Conservation (phyloP, 2,113 vertebrate genomes). For the Piaya cayana region DNA sequence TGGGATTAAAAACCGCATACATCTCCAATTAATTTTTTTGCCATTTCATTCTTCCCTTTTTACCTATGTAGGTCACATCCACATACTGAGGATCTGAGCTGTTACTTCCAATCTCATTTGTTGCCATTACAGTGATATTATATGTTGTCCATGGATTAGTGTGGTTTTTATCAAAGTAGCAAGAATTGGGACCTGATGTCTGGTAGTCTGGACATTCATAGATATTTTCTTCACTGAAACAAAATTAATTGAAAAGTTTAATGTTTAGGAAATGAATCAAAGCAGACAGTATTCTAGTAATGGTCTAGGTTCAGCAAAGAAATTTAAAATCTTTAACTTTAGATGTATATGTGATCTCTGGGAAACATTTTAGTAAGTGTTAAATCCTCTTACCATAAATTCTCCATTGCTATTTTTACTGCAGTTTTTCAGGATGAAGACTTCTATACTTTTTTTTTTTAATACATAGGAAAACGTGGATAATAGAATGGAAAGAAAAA, state of each 20-base stretch:
- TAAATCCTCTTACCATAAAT: not conserved
- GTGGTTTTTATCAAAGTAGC: slow-evolving; percentile 90
- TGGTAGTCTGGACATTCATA: slow-evolving; percentile 90
- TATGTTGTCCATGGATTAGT: slow-evolving; percentile 88
- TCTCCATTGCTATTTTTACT: not conserved
- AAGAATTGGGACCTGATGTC: slow-evolving; percentile 88
- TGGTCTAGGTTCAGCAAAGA: not conserved
- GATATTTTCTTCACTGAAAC: slow-evolving; percentile 75
- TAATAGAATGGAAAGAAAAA: not conserved
- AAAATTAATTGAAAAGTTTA: slow-evolving; percentile 3
- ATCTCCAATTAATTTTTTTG: not conserved
- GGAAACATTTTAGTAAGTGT: not conserved
- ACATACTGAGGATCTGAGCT: slow-evolving; percentile 82
- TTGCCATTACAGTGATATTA: slow-evolving; percentile 87
- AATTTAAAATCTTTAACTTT: not conserved
- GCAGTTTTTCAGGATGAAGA: not conserved
- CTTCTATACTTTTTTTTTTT: not conserved
- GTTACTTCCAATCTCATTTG: slow-evolving; percentile 83
- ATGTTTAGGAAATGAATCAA: slow-evolving; percentile 12
- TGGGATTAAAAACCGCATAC: not conserved
- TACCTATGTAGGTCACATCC: slow-evolving; percentile 90
- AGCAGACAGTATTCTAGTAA: not conserved
- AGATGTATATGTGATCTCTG: not conserved
- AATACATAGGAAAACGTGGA: not conserved
- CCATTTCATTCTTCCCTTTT: slow-evolving; percentile 36